Evolutionary conservation across 2,888 invertebrate genomes (phyloP).

Genomic region (Miltochrista miniata): DNA sequence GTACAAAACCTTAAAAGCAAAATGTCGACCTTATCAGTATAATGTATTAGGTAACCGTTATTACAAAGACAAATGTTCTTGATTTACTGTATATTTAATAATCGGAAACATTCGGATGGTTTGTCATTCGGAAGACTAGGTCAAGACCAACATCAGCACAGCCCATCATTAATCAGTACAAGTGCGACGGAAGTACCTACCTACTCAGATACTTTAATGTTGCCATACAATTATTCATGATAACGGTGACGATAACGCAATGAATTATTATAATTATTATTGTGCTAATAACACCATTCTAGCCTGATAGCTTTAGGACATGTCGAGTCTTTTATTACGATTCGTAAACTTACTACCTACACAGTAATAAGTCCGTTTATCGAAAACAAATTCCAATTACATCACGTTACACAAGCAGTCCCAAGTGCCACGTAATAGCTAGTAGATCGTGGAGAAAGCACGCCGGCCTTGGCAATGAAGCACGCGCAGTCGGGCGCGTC

Average conservation of each 20-base stretch:
- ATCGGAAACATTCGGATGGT: conserved; percentile 29
- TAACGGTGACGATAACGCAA: conserved; percentile 41
- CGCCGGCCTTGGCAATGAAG: conserved; percentile 78
- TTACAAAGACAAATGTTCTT: not conserved
- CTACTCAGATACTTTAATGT: conserved; percentile 23
- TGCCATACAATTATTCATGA: conserved; percentile 28
- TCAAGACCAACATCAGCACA: conserved; percentile 62
- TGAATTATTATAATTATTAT: conserved; percentile 19
- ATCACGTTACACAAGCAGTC: conserved; percentile 64
- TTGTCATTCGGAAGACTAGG: conserved; percentile 57
- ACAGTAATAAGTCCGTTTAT: conserved; percentile 30
- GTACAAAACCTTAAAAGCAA: too few species aligned
- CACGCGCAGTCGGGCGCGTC: conserved; percentile 59
- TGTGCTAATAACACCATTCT: conserved; percentile 20
- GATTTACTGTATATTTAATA: conserved; percentile 10
- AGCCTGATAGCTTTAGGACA: conserved; percentile 9
- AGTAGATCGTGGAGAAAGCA: conserved; percentile 73
- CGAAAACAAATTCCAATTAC: conserved; percentile 64
- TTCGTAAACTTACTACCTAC: conserved; percentile 23
- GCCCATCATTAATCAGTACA: conserved; percentile 44
- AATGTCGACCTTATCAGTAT: too few species aligned
- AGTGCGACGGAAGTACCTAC: conserved; percentile 50
- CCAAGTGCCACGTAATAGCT: conserved; percentile 62
- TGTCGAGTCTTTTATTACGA: conserved; percentile 23
- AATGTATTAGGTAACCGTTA: too few species aligned